These are phyloP conservation scores for Pomatorhinus ruficollis DNA, from an alignment of 2,113 vertebrate species.

Conservation along the genomic window DNA sequence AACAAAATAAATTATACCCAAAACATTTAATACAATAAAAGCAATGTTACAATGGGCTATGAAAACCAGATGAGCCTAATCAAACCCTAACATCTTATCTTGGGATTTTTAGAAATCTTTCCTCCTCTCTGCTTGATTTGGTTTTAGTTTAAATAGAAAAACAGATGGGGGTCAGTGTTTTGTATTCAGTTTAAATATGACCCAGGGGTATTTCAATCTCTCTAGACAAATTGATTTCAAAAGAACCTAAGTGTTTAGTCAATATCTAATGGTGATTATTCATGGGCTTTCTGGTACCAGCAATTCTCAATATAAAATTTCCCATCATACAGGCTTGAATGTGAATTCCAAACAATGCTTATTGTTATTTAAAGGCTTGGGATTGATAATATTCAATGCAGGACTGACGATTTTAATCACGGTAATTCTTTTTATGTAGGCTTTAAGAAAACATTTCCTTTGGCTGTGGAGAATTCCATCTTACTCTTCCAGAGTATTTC, in stretches of 20 bases:
- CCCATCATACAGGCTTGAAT: accelerated
- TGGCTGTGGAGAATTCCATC: not conserved
- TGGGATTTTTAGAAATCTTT: not conserved
- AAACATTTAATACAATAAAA: not conserved
- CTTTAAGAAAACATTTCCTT: not conserved
- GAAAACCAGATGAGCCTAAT: not conserved
- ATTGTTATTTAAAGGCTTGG: not conserved
- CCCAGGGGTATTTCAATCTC: not conserved
- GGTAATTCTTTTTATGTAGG: not conserved
- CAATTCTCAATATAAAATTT: slow-evolving; percentile 7
- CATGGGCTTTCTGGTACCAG: not conserved
- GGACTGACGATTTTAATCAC: not conserved
- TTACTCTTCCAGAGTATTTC: not conserved
- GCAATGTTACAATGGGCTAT: not conserved
- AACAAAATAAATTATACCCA: not conserved
- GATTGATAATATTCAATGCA: not conserved
- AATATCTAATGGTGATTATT: slow-evolving; percentile 14
- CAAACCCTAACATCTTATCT: not conserved
- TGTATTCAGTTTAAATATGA: not conserved
- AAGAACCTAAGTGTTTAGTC: slow-evolving; percentile 25
- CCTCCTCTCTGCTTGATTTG: not conserved
- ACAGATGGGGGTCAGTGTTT: not conserved
- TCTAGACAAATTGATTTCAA: slow-evolving; percentile 4
- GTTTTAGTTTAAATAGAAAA: not conserved
- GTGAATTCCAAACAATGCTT: not conserved